Percentiles rank a stretch among this genome's conserved stretches.
Conservation (phyloP, 1,140 invertebrate species). For the Ips typographus region DNA sequence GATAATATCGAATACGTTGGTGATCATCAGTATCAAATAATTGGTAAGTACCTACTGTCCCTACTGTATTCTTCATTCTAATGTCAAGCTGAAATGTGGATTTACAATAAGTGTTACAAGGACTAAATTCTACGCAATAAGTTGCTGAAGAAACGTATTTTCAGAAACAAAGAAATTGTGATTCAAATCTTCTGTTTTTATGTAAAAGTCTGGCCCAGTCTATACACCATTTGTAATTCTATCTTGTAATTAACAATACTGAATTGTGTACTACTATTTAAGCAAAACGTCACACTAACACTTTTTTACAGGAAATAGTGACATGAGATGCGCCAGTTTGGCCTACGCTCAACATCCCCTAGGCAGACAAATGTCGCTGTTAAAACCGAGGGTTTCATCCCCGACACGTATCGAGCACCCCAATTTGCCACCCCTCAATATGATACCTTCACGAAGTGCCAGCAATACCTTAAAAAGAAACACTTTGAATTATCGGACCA, state of each 20-base stretch:
- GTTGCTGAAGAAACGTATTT: too few relatives aligned
- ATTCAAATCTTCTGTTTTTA: too few relatives aligned
- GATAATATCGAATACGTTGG: conserved; percentile 53
- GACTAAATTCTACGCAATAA: too few relatives aligned
- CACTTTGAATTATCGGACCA: conserved; percentile 45
- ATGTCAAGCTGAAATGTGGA: too few relatives aligned
- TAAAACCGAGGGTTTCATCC: conserved; percentile 65
- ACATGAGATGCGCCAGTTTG: conserved; percentile 49
- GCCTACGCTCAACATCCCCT: conserved; percentile 43
- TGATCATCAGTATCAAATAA: conserved; percentile 38
- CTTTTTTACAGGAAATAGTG: conserved; percentile 44
- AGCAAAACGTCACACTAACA: neutral
- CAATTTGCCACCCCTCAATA: conserved; percentile 73
- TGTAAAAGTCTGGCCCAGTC: too few relatives aligned
- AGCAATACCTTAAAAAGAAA: conserved; percentile 45
- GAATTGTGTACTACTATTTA: neutral
- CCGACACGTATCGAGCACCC: conserved; percentile 79
- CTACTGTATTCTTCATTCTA: too few relatives aligned
- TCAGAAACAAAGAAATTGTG: too few relatives aligned
- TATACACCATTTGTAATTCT: too few relatives aligned
- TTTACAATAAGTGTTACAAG: too few relatives aligned
- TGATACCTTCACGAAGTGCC: conserved; percentile 59
- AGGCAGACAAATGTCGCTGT: conserved; percentile 48
- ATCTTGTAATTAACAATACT: neutral
- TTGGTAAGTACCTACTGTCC: conserved; percentile 24